A percentile compares a stretch with the other conserved stretches of the same genome.
Evolutionary conservation across 1,140 invertebrate genomes (phyloP).

Genomic region (Bathynomus jamesi): DNA sequence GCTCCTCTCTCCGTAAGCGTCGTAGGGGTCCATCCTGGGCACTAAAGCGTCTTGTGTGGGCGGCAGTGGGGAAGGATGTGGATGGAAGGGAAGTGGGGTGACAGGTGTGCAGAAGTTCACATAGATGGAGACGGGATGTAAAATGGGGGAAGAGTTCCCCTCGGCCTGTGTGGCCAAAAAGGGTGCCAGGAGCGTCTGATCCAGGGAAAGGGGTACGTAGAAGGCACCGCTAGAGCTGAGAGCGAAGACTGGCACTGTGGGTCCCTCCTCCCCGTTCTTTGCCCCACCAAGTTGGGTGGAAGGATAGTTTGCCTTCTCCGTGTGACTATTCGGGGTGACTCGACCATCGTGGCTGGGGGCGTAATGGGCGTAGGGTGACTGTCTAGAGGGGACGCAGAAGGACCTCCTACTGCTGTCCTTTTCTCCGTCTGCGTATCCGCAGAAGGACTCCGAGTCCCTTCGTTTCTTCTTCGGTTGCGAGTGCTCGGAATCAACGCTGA

Average conservation of each 20-base stretch:
- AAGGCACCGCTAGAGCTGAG: constrained; percentile 77
- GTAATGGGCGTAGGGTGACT: not conserved
- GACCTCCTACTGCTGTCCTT: constrained; percentile 21
- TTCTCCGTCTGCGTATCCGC: constrained; percentile 29
- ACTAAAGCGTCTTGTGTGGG: not conserved
- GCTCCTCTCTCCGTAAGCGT: not conserved
- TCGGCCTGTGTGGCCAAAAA: constrained; percentile 50
- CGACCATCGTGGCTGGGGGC: not conserved
- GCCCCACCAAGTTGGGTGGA: constrained; percentile 4
- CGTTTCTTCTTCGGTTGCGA: constrained; percentile 34
- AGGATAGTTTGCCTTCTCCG: not conserved
- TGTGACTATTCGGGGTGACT: constrained; percentile 6
- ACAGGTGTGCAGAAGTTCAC: constrained; percentile 58
- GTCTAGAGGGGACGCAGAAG: not conserved
- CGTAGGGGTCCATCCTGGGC: not conserved
- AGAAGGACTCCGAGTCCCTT: constrained; percentile 21
- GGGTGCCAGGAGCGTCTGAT: constrained; percentile 62
- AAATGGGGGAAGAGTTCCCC: constrained; percentile 48
- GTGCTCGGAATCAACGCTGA: constrained; percentile 44
- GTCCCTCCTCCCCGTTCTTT: constrained; percentile 13
- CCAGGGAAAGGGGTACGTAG: constrained; percentile 82
- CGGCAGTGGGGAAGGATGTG: not conserved
- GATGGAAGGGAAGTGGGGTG: not conserved
- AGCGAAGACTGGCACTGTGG: constrained; percentile 64
- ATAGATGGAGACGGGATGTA: constrained; percentile 85